These are phyloP conservation scores for Polyommatus iphigenia DNA, from an alignment of 2,888 invertebrate genomes.

Conservation along the genomic window DNA sequence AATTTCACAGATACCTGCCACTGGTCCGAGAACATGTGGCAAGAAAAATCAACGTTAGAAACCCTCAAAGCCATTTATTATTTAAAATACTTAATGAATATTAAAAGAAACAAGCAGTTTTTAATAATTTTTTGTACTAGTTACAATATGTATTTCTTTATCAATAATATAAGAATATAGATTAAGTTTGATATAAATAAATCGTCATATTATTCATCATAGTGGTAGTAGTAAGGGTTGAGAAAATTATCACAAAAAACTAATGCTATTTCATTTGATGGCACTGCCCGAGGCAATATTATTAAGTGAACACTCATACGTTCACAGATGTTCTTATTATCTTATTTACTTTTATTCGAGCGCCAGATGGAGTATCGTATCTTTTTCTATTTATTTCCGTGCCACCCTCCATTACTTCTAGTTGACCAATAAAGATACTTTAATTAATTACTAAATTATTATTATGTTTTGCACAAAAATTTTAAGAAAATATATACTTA, in stretches of 20 bases:
- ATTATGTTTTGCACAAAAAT: too few species aligned
- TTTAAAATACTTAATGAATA: too few species aligned
- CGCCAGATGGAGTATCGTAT: conserved; percentile 18
- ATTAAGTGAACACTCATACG: conserved; percentile 18
- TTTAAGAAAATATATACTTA: too few species aligned
- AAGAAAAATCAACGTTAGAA: too few species aligned
- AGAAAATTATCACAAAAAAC: conserved; percentile 12
- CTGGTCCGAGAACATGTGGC: too few species aligned
- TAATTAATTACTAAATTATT: background rate
- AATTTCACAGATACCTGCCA: too few species aligned
- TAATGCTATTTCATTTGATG: conserved; percentile 8
- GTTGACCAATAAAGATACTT: background rate
- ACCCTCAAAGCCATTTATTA: too few species aligned
- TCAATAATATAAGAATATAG: too few species aligned
- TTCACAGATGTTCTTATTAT: conserved; percentile 29
- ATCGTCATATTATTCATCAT: background rate
- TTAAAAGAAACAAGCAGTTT: too few species aligned
- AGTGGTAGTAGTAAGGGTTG: background rate
- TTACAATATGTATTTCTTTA: too few species aligned
- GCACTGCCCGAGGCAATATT: conserved; percentile 18
- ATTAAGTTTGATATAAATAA: background rate
- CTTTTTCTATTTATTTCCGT: conserved; percentile 14
- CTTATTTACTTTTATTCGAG: conserved; percentile 27
- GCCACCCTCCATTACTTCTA: background rate
- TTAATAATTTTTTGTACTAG: too few species aligned